A percentile compares a stretch with the other conserved stretches of the same genome.
Evolutionary conservation across 2,113 vertebrate species (phyloP).

Genomic region (Collichthys lucidus): DNA sequence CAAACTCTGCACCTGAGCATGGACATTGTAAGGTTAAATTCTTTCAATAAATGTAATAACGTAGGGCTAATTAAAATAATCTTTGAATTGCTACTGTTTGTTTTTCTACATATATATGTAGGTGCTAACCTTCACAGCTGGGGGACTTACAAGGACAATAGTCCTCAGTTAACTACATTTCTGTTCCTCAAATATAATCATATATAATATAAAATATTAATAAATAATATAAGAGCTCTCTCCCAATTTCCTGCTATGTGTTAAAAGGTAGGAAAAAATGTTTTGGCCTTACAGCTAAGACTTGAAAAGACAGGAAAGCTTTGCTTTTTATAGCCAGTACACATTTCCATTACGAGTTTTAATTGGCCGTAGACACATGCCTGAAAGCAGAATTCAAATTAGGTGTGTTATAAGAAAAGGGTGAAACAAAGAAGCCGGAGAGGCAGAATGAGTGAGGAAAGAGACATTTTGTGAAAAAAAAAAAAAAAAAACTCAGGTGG

Average conservation of each 20-base stretch:
- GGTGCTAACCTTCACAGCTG: constrained; percentile 48
- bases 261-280: constrained; percentile 26
- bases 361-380: constrained; percentile 66
- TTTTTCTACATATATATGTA: constrained; percentile 27
- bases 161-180: not conserved
- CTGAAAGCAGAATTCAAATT: constrained; percentile 68
- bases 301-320: constrained; percentile 54
- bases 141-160: constrained; percentile 17
- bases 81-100: constrained; percentile 4
- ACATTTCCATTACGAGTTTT: constrained; percentile 72
- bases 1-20: constrained; percentile 25
- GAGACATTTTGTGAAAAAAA: constrained; percentile 40
- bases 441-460: constrained; percentile 13
- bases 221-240: constrained; percentile 25
- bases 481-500: constrained; percentile 47
- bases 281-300: constrained; percentile 48
- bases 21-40: not conserved
- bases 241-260: constrained; percentile 9
- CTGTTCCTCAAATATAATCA: constrained; percentile 16
- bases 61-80: constrained; percentile 26
- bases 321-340: constrained; percentile 60
- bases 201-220: not conserved
- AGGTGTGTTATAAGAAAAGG: constrained; percentile 45
- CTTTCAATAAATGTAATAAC: not conserved
- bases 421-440: constrained; percentile 47